A percentile compares a stretch with the other conserved stretches of the same genome.
phyloP scores from a whole-genome alignment of 2,113 vertebrate species.

The Egretta garzetta region DNA sequence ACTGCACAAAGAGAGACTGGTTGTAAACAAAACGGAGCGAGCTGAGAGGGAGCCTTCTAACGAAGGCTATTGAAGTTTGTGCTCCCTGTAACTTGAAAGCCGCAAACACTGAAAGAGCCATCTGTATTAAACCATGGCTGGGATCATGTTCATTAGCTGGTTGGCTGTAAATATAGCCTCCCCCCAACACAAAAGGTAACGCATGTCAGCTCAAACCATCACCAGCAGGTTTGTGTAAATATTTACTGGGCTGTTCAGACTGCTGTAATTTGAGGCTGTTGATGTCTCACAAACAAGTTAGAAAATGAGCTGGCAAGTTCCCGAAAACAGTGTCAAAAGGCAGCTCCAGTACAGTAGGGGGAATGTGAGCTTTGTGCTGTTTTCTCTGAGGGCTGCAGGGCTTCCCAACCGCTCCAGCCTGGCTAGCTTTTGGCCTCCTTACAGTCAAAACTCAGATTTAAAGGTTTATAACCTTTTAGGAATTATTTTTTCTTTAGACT shows the following conservation, averaged over 20 bases:
- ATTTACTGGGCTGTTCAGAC: constrained; percentile 64
- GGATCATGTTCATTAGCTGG: constrained; percentile 72
- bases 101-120: constrained; percentile 57
- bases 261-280: constrained; percentile 63
- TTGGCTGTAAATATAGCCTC: constrained; percentile 72
- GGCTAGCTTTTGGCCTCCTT: background rate
- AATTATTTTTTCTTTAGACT: background rate
- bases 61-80: constrained; percentile 70
- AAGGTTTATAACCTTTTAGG: background rate
- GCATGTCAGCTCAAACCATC: constrained; percentile 59
- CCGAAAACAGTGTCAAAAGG: constrained; percentile 57
- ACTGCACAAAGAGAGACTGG: constrained; percentile 55
- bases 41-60: constrained; percentile 53
- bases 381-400: background rate
- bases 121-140: constrained; percentile 57
- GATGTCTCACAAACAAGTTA: constrained; percentile 58
- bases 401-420: background rate
- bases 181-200: constrained; percentile 43
- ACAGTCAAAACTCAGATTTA: background rate
- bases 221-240: constrained; percentile 69
- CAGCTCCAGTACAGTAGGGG: background rate
- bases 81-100: constrained; percentile 72
- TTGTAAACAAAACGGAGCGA: constrained; percentile 60
- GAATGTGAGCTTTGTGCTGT: constrained; percentile 13
- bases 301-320: constrained; percentile 66